Base-by-base conservation (phyloP, 1,140 invertebrate species). In the Gyrodactylus bullatarudis region DNA sequence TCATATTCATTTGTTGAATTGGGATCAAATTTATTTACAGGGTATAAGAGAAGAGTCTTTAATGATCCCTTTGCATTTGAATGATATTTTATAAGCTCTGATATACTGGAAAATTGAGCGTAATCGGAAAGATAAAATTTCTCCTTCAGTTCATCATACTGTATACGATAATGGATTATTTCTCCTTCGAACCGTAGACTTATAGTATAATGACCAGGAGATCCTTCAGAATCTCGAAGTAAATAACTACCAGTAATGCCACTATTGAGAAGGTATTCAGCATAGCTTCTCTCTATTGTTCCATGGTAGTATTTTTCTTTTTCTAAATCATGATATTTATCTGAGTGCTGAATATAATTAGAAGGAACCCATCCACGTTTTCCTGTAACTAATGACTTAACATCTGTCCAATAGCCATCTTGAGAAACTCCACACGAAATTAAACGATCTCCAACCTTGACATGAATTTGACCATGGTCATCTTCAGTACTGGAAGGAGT, bases 201-300 rank as follows among this genome's bases (percentile, higher is more conserved):
- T 77, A 99, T 98, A 78, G 91, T 95, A 76, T 91, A 85, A 82
- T 98, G 93, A 26, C 94, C 94, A 22, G 91, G 91, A 80, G 89
- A 92, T 76, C 89, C 92, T 82, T 97, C 92, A 72, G 88, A 91
- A 82, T 99, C 94, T 23, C 94, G 85, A 76, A 96, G 91, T 75
- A 98, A 84, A 81, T 98, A 98, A 78, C 89, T 94, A 26, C 94
- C 94, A 82, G 98, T 98, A 76, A 98, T 99, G 2, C 94, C 94
- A 16, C 90, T 95, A 77, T 89, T 93, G 1, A 99, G 84, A 20
- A 98, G 83, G 84, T 96, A 96, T 81, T 99, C 94, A 26, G 94
- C 93, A 0, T 91, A 90, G 82, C 93, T 96, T 75, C 94, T 84
- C 0, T 90, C 91, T 34, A 87, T 86, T 75, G 89, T 89, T 22